Evolutionary conservation across 2,888 invertebrate species (phyloP), one percentile per base, ranked within the genome.

Genomic region (Balanococcus diminutus): DNA sequence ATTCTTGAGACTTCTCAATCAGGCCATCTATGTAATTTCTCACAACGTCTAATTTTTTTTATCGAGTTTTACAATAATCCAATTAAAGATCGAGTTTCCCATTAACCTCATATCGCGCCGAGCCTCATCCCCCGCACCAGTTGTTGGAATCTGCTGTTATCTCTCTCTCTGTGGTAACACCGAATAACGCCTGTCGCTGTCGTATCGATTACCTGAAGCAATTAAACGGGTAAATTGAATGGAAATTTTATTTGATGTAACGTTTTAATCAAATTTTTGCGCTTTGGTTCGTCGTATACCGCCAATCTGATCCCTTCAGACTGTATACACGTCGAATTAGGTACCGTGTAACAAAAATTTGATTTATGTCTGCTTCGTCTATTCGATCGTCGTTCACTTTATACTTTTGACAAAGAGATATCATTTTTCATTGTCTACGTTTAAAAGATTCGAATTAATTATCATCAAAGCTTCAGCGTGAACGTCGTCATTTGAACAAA

Each of bases 381-480:
- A 25, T 67, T 67, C 61, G 61, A 67, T 67, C 61, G 61, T 67
- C 61, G 61, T 67, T 67, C 28, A 28, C 61, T 67, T 67, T 67
- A 67, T 67, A 67, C 61, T 67, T 67, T 67, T 67, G 61, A 67
- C 75, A 75, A 75, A 75, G 31, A 75, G 32, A 75, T 75, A 75
- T 75, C 75, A 75, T 75, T 75, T 75, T 75, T 75, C 75, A 75
- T 75, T 75, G 75, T 75, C 75, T 75, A 75, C 75, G 32, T 75
- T 51, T 67, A 67, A 67, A 67, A 67, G 61, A 67, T 67, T 28
- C 61, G 61, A 67, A 67, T 67, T 67, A 67, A 67, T 67, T 67
- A 67, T 67, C 61, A 67, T 67, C 61, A 67, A 67, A 67, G 61
- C 61, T 67, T 67, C 51, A 5, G 19, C 51, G 51, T 51, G 2